Percentiles rank a stretch among this genome's conserved stretches.
These are phyloP conservation scores for Dexiosoma caninum DNA, from an alignment of 2,888 invertebrate species.

Conservation along the genomic window DNA sequence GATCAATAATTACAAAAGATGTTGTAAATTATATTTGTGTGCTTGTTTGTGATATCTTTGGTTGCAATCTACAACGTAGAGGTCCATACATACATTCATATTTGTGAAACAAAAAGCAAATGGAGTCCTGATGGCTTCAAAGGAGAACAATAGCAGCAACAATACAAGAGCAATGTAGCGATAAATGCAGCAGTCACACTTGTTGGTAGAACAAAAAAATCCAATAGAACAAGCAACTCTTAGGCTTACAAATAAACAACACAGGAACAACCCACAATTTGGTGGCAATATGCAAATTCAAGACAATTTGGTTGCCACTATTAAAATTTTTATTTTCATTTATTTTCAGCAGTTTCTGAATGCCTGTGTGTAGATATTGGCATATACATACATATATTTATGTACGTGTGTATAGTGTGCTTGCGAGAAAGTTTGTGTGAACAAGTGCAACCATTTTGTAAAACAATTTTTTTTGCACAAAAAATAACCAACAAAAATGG, in stretches of 20 bases:
- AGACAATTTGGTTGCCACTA: background rate
- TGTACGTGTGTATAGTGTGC: background rate
- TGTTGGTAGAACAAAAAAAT: background rate
- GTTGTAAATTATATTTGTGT: constrained; percentile 39
- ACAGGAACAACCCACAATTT: constrained; percentile 55
- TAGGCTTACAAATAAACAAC: constrained; percentile 35
- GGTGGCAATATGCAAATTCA: constrained; percentile 44
- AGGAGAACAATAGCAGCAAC: constrained; percentile 58
- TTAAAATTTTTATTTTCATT: background rate
- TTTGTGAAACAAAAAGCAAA: background rate
- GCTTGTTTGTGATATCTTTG: constrained; percentile 61
- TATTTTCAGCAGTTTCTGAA: background rate
- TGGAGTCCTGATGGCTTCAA: constrained; percentile 11
- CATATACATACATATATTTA: background rate
- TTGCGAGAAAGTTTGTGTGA: constrained; percentile 56
- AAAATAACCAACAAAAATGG: constrained; percentile 1
- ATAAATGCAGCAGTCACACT: constrained; percentile 68
- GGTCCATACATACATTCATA: background rate
- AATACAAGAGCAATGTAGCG: constrained; percentile 67
- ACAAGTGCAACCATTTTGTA: constrained; percentile 76
- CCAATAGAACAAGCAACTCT: constrained; percentile 1
- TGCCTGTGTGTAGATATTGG: too few relatives aligned
- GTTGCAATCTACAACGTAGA: constrained; percentile 7
- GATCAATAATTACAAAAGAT: constrained; percentile 73
- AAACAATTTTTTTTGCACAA: constrained; percentile 64